Conservation (phyloP, 2,113 vertebrate species). For the Chaetorhynchus papuensis region DNA sequence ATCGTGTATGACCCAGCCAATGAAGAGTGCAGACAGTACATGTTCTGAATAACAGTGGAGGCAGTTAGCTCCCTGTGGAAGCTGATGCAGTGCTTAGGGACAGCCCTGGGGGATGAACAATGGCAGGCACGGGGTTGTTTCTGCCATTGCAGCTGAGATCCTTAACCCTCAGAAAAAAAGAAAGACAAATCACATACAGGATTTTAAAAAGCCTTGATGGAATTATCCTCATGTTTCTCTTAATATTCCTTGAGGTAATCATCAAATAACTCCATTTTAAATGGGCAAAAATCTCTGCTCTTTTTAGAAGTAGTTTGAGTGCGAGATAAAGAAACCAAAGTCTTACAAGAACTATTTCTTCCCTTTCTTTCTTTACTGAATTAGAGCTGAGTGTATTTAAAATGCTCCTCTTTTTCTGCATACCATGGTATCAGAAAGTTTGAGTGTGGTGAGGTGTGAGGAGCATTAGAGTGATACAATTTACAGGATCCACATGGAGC, state of each 20-base stretch:
- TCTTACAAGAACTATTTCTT: background rate
- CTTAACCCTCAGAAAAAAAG: slow-evolving; percentile 8
- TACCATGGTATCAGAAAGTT: background rate
- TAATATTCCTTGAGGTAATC: slow-evolving; percentile 35
- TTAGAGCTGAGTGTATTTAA: background rate
- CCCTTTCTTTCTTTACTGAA: background rate
- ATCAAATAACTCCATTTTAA: slow-evolving; percentile 7
- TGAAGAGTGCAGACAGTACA: background rate
- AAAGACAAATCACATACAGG: background rate
- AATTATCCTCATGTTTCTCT: slow-evolving; percentile 39
- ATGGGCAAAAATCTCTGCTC: background rate
- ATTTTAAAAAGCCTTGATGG: slow-evolving; percentile 32
- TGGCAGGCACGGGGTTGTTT: background rate
- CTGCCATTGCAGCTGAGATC: background rate
- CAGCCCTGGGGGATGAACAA: slow-evolving; percentile 9
- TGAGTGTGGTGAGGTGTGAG: background rate
- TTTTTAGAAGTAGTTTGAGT: background rate
- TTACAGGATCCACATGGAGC: background rate
- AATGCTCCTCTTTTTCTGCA: background rate
- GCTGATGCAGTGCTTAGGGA: background rate
- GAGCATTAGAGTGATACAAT: background rate
- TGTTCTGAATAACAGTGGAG: background rate
- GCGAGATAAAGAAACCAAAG: background rate
- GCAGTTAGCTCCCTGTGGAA: background rate
- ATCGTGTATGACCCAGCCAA: background rate